These are phyloP conservation scores for Pygocentrus nattereri DNA, from an alignment of 2,797 vertebrate genomes.

Conservation along the genomic window DNA sequence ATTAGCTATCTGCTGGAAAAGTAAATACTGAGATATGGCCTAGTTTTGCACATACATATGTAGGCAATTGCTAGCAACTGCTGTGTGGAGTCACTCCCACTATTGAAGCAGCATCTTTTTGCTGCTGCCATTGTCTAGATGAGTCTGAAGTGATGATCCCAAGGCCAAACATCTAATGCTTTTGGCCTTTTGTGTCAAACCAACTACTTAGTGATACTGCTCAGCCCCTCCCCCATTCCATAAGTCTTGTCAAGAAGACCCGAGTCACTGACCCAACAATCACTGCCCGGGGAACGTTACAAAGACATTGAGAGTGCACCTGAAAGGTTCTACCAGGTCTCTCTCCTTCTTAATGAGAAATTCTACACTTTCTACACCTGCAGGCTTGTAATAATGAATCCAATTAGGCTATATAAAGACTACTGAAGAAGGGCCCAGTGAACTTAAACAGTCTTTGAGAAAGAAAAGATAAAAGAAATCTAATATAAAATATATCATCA, in stretches of 20 bases:
- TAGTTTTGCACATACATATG: background rate
- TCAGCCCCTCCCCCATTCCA: constrained; percentile 44
- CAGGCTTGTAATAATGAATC: constrained; percentile 37
- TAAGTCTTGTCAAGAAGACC: constrained; percentile 33
- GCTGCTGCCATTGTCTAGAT: constrained; percentile 60
- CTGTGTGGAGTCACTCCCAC: background rate
- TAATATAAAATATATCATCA: background rate
- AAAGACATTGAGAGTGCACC: constrained; percentile 27
- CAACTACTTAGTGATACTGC: constrained; percentile 62
- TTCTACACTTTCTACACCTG: constrained; percentile 44
- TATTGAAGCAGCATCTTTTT: constrained; percentile 50
- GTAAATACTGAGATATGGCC: background rate
- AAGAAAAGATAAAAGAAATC: constrained; percentile 1
- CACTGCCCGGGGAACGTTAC: constrained; percentile 10
- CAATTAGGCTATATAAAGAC: constrained; percentile 30
- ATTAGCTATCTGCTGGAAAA: background rate
- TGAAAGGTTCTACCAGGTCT: constrained; percentile 16
- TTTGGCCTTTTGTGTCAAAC: constrained; percentile 74
- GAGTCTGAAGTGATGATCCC: constrained; percentile 70
- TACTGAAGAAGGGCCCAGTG: background rate
- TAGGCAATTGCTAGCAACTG: background rate
- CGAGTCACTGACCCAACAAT: constrained; percentile 43
- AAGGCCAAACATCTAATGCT: constrained; percentile 69
- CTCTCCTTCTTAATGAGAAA: constrained; percentile 10
- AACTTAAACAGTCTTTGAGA: constrained; percentile 31